phyloP scores from a whole-genome alignment of 2,797 vertebrate species.

The Tokudaia tokunoshimensis region DNA sequence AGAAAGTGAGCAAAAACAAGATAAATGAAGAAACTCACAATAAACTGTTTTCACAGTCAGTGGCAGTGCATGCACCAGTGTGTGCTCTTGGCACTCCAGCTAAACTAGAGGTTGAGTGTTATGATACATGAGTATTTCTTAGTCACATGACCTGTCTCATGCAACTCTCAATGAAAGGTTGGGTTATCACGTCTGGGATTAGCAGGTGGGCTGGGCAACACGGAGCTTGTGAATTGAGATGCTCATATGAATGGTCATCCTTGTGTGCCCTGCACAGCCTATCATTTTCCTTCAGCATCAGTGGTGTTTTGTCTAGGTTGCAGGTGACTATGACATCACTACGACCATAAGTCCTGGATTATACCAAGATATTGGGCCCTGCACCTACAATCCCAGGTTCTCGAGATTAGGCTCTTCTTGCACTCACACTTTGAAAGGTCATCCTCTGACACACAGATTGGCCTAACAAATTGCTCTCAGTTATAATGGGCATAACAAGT shows the following conservation, averaged over 20 bases:
- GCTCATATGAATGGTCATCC: no score
- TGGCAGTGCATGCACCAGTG: not conserved
- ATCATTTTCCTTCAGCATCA: not conserved
- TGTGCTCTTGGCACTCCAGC: not conserved
- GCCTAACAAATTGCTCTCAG: conserved; percentile 66
- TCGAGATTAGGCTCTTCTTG: not conserved
- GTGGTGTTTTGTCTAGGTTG: not conserved
- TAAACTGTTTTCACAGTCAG: not conserved
- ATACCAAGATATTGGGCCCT: accelerated
- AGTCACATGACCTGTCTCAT: not conserved
- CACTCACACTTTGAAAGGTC: conserved; percentile 1
- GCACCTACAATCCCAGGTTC: not conserved
- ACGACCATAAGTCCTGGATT: not conserved
- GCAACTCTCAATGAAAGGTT: not conserved
- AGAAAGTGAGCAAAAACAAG: conserved; percentile 34
- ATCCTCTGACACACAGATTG: not conserved
- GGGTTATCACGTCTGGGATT: not conserved
- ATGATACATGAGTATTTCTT: not conserved
- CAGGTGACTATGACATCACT: conserved; percentile 12
- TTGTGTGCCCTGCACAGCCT: not conserved
- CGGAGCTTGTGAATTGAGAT: not conserved
- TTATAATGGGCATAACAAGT: conserved; percentile 72
- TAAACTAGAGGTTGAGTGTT: not conserved
- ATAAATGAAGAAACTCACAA: conserved; percentile 40
- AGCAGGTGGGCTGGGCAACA: no score